These are phyloP conservation scores for Drosophila atripex DNA, from an alignment of 2,888 invertebrate genomes.

Conservation along the genomic window DNA sequence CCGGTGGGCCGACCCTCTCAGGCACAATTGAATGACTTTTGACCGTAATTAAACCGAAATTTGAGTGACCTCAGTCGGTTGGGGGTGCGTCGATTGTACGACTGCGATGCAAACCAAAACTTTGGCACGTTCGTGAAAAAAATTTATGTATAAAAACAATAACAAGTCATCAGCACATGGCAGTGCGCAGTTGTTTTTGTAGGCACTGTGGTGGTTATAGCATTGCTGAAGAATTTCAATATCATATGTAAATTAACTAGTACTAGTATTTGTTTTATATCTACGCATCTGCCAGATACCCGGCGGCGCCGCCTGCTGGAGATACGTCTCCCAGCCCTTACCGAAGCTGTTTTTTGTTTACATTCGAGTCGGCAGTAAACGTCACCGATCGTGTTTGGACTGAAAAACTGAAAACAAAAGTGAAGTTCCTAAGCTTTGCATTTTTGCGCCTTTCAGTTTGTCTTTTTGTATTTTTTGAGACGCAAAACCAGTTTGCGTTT, in stretches of 20 bases:
- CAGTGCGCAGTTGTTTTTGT: slow-evolving; percentile 36
- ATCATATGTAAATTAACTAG: slow-evolving; percentile 49
- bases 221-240: slow-evolving; percentile 48
- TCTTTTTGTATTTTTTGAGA: slow-evolving; percentile 24
- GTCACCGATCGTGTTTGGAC: slow-evolving; percentile 47
- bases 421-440: slow-evolving; percentile 56
- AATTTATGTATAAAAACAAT: slow-evolving; percentile 9
- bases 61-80: slow-evolving; percentile 48
- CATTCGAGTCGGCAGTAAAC: slow-evolving; percentile 39
- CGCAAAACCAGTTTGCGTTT: slow-evolving; percentile 56
- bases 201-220: slow-evolving; percentile 19
- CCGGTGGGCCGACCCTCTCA: slow-evolving; percentile 17
- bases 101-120: slow-evolving; percentile 20
- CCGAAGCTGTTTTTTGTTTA: slow-evolving; percentile 49
- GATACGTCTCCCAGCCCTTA: slow-evolving; percentile 2
- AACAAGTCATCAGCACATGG: slow-evolving; percentile 20
- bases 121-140: slow-evolving; percentile 23
- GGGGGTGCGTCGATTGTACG: slow-evolving; percentile 11
- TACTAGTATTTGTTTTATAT: slow-evolving; percentile 27
- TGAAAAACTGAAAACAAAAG: slow-evolving; percentile 70
- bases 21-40: slow-evolving; percentile 71
- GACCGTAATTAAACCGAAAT: slow-evolving; percentile 66
- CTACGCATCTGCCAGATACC: slow-evolving; percentile 39
- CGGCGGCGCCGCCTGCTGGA: background rate
- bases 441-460: slow-evolving; percentile 20